Conservation (phyloP, 2,888 invertebrate species). For the Suillia variegata region DNA sequence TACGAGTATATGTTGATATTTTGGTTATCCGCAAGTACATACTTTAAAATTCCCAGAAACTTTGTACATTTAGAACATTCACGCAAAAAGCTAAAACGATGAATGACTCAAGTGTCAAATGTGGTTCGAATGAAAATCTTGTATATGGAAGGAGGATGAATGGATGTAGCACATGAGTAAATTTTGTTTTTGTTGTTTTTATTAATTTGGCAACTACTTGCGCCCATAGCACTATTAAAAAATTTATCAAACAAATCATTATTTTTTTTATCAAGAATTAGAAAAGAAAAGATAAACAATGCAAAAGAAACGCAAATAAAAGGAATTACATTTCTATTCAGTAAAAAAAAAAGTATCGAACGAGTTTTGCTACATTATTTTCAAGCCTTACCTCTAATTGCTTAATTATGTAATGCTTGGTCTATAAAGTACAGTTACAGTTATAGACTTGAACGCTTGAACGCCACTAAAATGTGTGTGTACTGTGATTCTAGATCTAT, state of each 20-base stretch:
- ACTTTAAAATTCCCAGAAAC: too few relatives aligned
- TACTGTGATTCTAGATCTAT: background rate
- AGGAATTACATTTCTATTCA: background rate
- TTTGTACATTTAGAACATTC: too few relatives aligned
- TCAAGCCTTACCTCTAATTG: constrained; percentile 40
- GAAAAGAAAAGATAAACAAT: background rate
- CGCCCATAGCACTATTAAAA: background rate
- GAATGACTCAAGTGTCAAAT: too few relatives aligned
- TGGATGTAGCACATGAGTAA: too few relatives aligned
- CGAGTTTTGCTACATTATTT: constrained; percentile 29
- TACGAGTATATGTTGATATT: too few relatives aligned
- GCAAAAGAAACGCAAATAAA: background rate
- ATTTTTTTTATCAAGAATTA: background rate
- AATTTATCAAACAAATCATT: background rate
- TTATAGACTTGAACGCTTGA: constrained; percentile 16
- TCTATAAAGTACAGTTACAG: constrained; percentile 16
- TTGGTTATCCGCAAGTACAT: too few relatives aligned
- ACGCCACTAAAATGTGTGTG: constrained; percentile 23
- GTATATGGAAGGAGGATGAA: too few relatives aligned
- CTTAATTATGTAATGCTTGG: constrained; percentile 25
- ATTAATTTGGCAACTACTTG: background rate
- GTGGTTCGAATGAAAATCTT: too few relatives aligned
- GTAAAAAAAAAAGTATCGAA: constrained; percentile 1
- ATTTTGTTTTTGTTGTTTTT: too few relatives aligned
- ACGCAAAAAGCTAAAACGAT: too few relatives aligned